A percentile compares a stretch with the other conserved stretches of the same genome.
Evolutionary conservation across 2,113 vertebrate genomes (phyloP).

Genomic region (Istiophorus platypterus): DNA sequence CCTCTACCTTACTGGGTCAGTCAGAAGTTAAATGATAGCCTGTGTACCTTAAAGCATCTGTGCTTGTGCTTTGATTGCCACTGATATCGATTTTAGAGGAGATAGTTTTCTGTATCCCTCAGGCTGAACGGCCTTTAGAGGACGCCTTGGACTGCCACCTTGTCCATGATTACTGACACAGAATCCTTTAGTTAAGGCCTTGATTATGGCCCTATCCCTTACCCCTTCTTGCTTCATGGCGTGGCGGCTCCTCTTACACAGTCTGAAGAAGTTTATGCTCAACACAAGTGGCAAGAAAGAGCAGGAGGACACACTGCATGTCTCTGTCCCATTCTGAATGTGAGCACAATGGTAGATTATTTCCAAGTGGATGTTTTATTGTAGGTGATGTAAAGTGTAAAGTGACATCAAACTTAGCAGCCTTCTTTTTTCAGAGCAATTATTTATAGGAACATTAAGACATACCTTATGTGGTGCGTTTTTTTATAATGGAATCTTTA

Average conservation of each 20-base stretch:
- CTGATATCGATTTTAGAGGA: slow-evolving; percentile 50
- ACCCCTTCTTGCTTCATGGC: slow-evolving; percentile 74
- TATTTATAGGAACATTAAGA: slow-evolving; percentile 28
- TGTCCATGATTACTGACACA: slow-evolving; percentile 81
- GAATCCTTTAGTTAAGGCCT: slow-evolving; percentile 85
- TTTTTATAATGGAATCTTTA: slow-evolving; percentile 8
- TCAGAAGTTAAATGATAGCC: slow-evolving; percentile 42
- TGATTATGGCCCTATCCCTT: slow-evolving; percentile 81
- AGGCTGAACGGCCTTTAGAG: slow-evolving; percentile 79
- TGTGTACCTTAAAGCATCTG: slow-evolving; percentile 32
- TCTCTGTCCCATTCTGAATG: slow-evolving; percentile 28
- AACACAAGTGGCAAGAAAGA: slow-evolving; percentile 63
- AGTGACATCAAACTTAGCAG: slow-evolving; percentile 20
- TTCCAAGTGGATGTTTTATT: slow-evolving; percentile 19
- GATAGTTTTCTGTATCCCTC: slow-evolving; percentile 57
- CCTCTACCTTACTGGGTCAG: slow-evolving; percentile 6
- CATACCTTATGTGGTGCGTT: neutral
- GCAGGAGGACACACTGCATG: slow-evolving; percentile 12
- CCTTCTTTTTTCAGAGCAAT: slow-evolving; percentile 18
- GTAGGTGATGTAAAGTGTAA: neutral
- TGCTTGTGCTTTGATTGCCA: slow-evolving; percentile 8
- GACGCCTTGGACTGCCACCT: slow-evolving; percentile 69
- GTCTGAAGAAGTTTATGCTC: slow-evolving; percentile 66
- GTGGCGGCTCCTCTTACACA: slow-evolving; percentile 78
- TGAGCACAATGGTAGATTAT: slow-evolving; percentile 53